Evolutionary conservation across 23 tunicate genomes (phyloP), one percentile per base, ranked within the genome.

Genomic region (Ascidia mentula): DNA sequence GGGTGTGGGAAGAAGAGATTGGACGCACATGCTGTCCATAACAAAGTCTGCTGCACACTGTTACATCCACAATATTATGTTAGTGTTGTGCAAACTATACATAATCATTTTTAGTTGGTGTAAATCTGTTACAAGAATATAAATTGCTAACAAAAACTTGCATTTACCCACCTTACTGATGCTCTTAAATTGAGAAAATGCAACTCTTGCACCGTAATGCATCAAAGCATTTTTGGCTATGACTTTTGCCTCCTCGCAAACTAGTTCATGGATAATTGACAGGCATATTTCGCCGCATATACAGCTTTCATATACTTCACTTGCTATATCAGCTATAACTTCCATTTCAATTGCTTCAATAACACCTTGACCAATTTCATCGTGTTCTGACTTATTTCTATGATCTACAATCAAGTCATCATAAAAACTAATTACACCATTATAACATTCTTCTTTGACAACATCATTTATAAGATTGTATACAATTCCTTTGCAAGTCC

Each of bases 111-210:
- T 53, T 53, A 1, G 13, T 53, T 6, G 13, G 13, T 53, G 22
- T 53, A 53, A 5, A 26, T 9, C 53, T 15, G 15, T 53, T 53
- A 28, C 22, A 53, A 53, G 2, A 9, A 5, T 20, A 5, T 5
- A 53, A 28, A 26, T 20, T 53, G 22, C 13, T 53, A 53, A 53
- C 65, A 53, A n/a, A n/a, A n/a, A n/a, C n/a, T n/a, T n/a, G n/a
- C n/a, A n/a, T n/a, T n/a, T n/a, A 36, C 38, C 31, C 73, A 82
- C 86, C 86, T 82, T 75, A 5, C 70, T 45, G 9, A 82, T 73
- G 18, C 73, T 72, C 35, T 82, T 73, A 79, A 73, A 82, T 46
- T 82, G 86, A 38, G 86, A 82, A 73, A 82, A 82, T 39, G 86
- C 86, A 12, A n/a, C 17, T 30, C 61, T 42, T 1, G 86, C 86